Evolutionary conservation across 2,797 vertebrate species (phyloP).

Genomic region (Ciconia nigra): DNA sequence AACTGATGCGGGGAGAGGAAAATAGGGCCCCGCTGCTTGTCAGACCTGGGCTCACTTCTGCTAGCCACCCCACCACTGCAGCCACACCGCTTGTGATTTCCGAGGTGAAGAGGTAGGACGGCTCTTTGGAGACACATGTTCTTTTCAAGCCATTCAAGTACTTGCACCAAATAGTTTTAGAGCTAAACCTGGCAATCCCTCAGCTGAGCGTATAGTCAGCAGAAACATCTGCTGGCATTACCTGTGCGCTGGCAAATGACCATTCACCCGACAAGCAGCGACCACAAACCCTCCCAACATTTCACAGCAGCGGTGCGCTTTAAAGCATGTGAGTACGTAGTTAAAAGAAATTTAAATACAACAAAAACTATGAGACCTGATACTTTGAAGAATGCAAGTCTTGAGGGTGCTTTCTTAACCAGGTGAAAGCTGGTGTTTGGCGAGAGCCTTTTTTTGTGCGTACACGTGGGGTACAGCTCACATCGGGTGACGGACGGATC

Average conservation of each 20-base stretch:
- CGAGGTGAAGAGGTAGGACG: neutral
- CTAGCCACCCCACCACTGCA: neutral
- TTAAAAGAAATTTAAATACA: neutral
- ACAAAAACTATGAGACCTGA: neutral
- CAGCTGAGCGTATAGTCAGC: neutral
- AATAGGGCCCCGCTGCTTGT: neutral
- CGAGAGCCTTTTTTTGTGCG: neutral
- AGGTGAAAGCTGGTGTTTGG: neutral
- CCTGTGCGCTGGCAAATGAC: accelerated
- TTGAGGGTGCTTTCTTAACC: neutral
- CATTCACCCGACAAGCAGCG: neutral
- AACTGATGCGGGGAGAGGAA: neutral
- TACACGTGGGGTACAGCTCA: neutral
- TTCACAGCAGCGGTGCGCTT: neutral
- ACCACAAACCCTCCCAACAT: neutral
- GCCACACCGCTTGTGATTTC: neutral
- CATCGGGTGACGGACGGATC: neutral
- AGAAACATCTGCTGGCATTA: neutral
- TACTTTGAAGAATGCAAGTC: neutral
- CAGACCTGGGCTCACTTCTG: neutral
- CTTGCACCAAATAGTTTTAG: neutral
- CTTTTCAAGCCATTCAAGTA: neutral
- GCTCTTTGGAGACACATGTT: neutral
- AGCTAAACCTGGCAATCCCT: neutral
- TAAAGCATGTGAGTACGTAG: neutral